Evolutionary conservation across 2,888 invertebrate species (phyloP).

Genomic region (Andricus quercusramuli): DNA sequence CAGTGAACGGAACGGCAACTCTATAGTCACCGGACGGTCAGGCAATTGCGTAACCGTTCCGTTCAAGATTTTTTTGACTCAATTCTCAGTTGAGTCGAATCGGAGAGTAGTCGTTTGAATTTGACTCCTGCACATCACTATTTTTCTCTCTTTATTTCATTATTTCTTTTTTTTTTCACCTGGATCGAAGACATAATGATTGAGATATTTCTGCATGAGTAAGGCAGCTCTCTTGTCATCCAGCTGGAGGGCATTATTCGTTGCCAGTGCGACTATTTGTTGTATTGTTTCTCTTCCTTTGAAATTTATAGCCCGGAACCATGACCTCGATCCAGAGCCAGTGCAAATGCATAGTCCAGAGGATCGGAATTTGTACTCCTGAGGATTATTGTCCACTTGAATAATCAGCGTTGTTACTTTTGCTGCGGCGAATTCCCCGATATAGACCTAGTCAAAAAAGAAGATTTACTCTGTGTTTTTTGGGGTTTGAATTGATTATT

Average conservation of each 20-base stretch:
- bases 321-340: constrained; percentile 98
- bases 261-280: constrained; percentile 60
- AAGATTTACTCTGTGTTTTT: constrained; percentile 24
- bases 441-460: constrained; percentile 86
- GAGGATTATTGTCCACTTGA: constrained; percentile 84
- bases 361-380: constrained; percentile 93
- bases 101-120: too few species aligned
- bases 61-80: too few species aligned
- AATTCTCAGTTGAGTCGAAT: too few species aligned
- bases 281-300: constrained; percentile 52
- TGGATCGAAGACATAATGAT: constrained; percentile 47
- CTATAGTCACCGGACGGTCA: too few species aligned
- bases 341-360: constrained; percentile 97
- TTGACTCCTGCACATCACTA: too few species aligned
- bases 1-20: too few species aligned
- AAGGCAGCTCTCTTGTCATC: constrained; percentile 44
- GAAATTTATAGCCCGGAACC: constrained; percentile 94
- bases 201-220: constrained; percentile 48
- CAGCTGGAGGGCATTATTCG: constrained; percentile 47
- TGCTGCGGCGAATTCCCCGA: constrained; percentile 96
- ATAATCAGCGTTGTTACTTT: constrained; percentile 94
- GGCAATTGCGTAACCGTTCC: too few species aligned
- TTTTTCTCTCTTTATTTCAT: not conserved
- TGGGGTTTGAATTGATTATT: not conserved
- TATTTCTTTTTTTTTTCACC: constrained; percentile 46